These are phyloP conservation scores for Gryllus bimaculatus DNA, from an alignment of 1,140 invertebrate genomes.

Conservation along the genomic window DNA sequence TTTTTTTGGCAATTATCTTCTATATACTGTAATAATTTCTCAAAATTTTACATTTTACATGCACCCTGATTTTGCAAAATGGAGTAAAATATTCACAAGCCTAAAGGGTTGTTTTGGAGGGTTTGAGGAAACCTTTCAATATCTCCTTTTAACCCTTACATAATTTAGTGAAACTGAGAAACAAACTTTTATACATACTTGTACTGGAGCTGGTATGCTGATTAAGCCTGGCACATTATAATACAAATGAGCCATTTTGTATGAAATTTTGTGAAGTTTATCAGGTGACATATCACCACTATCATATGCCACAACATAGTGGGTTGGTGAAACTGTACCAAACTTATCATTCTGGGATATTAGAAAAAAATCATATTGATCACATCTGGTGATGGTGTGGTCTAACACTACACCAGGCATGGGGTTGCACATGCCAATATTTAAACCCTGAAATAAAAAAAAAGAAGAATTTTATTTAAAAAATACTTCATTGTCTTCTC, in stretches of 20 bases:
- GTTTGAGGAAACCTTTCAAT: too few species aligned
- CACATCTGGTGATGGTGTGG: conserved; percentile 59
- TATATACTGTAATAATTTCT: too few species aligned
- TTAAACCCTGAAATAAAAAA: not conserved
- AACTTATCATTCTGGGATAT: conserved; percentile 70
- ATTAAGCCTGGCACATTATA: conserved; percentile 94
- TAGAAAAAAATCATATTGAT: conserved; percentile 82
- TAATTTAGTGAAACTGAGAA: too few species aligned
- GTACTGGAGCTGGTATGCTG: conserved; percentile 81
- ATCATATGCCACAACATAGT: conserved; percentile 78
- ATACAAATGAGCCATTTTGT: conserved; percentile 86
- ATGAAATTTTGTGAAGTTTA: conserved; percentile 73
- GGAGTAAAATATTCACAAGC: too few species aligned
- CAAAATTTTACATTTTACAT: too few species aligned
- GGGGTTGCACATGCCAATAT: conserved; percentile 53
- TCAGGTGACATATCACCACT: conserved; percentile 62
- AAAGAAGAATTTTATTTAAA: too few species aligned
- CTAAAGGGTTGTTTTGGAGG: too few species aligned
- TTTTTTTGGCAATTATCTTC: too few species aligned
- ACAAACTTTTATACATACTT: conserved; percentile 33
- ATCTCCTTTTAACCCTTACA: too few species aligned
- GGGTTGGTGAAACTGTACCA: conserved; percentile 80
- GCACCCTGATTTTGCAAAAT: too few species aligned
- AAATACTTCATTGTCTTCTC: too few species aligned
- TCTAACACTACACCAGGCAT: conserved; percentile 77